Conservation (phyloP, 2,113 vertebrate species). For the Colinus virginianus region DNA sequence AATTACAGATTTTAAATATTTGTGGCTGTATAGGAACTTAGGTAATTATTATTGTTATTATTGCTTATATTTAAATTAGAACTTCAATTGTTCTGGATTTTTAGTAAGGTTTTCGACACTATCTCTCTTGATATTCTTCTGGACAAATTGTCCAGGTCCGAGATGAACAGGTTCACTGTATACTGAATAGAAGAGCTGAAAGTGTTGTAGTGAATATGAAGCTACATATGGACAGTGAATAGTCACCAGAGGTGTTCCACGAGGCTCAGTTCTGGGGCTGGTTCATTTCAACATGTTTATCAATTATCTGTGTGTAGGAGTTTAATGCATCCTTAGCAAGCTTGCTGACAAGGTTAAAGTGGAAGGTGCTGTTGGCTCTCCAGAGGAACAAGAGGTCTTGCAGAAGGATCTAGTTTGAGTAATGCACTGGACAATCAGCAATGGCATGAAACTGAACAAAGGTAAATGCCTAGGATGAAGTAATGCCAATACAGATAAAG, state of each 20-base stretch:
- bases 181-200: background rate
- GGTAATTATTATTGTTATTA: background rate
- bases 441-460: background rate
- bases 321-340: background rate
- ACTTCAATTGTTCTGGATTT: background rate
- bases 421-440: background rate
- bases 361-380: background rate
- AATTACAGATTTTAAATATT: background rate
- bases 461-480: background rate
- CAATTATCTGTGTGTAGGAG: background rate
- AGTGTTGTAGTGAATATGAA: background rate
- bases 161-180: background rate
- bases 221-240: background rate
- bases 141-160: background rate
- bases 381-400: background rate
- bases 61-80: background rate
- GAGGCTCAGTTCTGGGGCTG: background rate
- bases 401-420: background rate
- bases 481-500: background rate
- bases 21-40: background rate
- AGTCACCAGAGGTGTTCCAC: background rate
- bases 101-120: background rate
- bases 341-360: background rate
- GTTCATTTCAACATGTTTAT: background rate
- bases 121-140: background rate